A percentile compares a stretch with the other conserved stretches of the same genome.
Conservation (phyloP, 92 coral and sea anemone genomes). For the Paragorgia papillata region DNA sequence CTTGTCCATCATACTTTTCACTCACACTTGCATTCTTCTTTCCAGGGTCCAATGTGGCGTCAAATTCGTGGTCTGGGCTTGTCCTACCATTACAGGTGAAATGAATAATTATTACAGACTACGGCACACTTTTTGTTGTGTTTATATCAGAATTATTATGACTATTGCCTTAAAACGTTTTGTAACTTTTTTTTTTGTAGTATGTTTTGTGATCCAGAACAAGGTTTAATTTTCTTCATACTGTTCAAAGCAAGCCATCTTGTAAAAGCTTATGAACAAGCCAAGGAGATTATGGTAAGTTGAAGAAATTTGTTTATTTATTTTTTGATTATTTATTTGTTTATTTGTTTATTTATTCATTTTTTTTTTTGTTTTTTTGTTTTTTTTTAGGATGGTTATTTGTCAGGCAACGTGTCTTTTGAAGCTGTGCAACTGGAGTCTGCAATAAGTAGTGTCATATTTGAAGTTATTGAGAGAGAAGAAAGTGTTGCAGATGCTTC, state of each 20-base stretch:
- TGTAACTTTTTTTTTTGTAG: conserved; percentile 44
- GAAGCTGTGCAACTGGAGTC: conserved; percentile 86
- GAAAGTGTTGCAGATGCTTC: conserved; percentile 87
- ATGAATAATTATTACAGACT: neutral
- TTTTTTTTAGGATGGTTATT: conserved; percentile 73
- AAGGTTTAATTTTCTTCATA: conserved; percentile 69
- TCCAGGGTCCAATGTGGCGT: conserved; percentile 98
- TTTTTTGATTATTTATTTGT: too few relatives aligned
- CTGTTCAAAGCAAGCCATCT: conserved; percentile 85
- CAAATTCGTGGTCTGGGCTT: conserved; percentile 93
- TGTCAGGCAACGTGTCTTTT: conserved; percentile 76
- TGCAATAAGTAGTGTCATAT: conserved; percentile 94
- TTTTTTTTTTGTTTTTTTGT: conserved; percentile 11
- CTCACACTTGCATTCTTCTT: too few relatives aligned
- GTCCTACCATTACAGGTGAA: conserved; percentile 85
- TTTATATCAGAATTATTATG: too few relatives aligned
- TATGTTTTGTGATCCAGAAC: conserved; percentile 75
- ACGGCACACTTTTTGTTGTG: too few relatives aligned
- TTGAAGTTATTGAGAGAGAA: conserved; percentile 86
- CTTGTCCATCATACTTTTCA: too few relatives aligned
- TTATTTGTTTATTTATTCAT: too few relatives aligned
- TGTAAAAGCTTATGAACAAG: conserved; percentile 92
- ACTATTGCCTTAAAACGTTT: too few relatives aligned
- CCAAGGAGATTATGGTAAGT: conserved; percentile 89
- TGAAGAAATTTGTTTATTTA: neutral